A percentile compares a stretch with the other conserved stretches of the same genome.
These are phyloP conservation scores for Brachymystax lenok DNA, from an alignment of 2,797 vertebrate genomes.

Conservation along the genomic window DNA sequence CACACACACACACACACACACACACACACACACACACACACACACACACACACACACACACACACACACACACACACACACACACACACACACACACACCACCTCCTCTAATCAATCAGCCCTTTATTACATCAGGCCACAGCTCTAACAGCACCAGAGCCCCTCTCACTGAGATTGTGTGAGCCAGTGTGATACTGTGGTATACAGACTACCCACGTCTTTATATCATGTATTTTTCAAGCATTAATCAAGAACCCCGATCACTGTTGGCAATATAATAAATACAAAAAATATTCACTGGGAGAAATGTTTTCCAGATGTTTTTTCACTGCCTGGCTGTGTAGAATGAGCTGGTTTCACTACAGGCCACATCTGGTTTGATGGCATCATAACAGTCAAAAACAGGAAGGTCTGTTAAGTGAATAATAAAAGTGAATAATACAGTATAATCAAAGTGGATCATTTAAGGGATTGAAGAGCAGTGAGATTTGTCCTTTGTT, in stretches of 20 bases:
- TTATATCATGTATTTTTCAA: neutral
- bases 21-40: conserved; percentile 12
- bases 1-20: conserved; percentile 5
- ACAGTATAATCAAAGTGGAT: conserved; percentile 1
- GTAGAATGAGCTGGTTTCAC: neutral
- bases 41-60: conserved; percentile 4
- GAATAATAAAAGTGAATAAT: neutral
- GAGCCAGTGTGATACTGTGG: neutral
- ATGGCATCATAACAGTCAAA: neutral
- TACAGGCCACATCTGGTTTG: neutral
- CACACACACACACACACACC: neutral
- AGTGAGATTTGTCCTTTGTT: neutral
- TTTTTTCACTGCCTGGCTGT: neutral
- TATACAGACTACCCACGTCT: neutral
- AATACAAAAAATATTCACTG: too few relatives aligned
- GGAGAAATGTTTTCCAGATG: too few relatives aligned
- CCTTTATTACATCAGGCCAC: conserved; percentile 11
- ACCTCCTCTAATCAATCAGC: conserved; percentile 12
- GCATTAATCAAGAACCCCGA: neutral
- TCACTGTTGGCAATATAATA: neutral
- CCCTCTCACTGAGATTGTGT: neutral
- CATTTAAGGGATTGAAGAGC: neutral
- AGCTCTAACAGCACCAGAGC: neutral
- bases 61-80: conserved; percentile 13
- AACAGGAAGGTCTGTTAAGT: neutral